phyloP scores from a whole-genome alignment of 1,140 invertebrate genomes.

The Micrasema minimum region DNA sequence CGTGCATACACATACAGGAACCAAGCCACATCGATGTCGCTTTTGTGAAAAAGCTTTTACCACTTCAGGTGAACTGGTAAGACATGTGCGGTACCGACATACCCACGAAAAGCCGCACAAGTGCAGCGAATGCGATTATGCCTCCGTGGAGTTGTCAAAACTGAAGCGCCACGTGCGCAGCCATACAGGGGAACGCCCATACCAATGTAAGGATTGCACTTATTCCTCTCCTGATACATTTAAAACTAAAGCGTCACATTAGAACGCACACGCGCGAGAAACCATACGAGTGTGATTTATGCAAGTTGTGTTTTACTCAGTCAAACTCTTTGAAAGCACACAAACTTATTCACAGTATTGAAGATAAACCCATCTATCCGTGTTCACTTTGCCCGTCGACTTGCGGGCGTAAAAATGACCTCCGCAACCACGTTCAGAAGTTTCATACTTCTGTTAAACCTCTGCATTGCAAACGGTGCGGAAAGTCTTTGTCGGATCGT shows the following conservation, averaged over 20 bases:
- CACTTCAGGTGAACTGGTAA: conserved; percentile 92
- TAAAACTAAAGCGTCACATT: conserved; percentile 93
- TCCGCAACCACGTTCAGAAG: conserved; percentile 96
- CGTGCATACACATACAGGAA: conserved; percentile 95
- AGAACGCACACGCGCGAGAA: conserved; percentile 94
- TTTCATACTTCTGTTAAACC: conserved; percentile 94
- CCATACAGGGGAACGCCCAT: conserved; percentile 88
- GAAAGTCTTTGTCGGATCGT: conserved; percentile 90
- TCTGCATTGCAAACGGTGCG: conserved; percentile 93
- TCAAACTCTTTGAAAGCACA: conserved; percentile 96
- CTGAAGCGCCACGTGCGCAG: conserved; percentile 92
- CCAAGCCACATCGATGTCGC: conserved; percentile 94
- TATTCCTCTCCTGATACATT: conserved; percentile 98
- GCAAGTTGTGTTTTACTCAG: conserved; percentile 93
- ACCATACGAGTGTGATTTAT: conserved; percentile 94
- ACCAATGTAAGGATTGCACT: conserved; percentile 95
- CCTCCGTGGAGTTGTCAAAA: conserved; percentile 93
- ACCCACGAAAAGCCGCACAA: conserved; percentile 96
- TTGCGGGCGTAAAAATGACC: conserved; percentile 95
- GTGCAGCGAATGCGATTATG: conserved; percentile 94
- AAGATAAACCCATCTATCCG: conserved; percentile 94
- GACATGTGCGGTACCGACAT: conserved; percentile 92
- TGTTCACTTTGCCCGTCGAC: conserved; percentile 96
- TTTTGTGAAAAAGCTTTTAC: conserved; percentile 94
- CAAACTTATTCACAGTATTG: conserved; percentile 91